phyloP scores from a whole-genome alignment of 2,888 invertebrate genomes.

The Mythimna pallens region DNA sequence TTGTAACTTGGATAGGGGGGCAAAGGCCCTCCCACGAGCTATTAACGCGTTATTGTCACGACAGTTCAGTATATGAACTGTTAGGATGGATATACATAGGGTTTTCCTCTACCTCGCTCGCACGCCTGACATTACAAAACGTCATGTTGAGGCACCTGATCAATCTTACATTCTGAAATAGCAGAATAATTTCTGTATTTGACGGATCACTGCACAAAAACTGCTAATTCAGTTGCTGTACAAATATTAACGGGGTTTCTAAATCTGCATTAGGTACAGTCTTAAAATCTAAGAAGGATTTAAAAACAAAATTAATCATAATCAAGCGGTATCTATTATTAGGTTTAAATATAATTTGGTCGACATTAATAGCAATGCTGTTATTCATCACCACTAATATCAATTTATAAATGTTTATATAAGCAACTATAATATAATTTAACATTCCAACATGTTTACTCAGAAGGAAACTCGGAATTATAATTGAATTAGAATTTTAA shows the following conservation, averaged over 20 bases:
- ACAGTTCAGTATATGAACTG: too few relatives aligned
- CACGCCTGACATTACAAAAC: too few relatives aligned
- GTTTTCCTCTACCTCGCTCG: too few relatives aligned
- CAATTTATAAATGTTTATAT: constrained; percentile 2
- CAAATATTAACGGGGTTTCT: constrained; percentile 35
- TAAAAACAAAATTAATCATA: constrained; percentile 15
- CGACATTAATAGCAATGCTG: constrained; percentile 6
- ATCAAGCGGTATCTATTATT: constrained; percentile 17
- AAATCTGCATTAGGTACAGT: not conserved
- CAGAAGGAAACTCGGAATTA: constrained; percentile 64
- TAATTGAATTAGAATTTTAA: constrained; percentile 71
- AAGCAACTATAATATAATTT: constrained; percentile 5
- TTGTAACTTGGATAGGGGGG: too few relatives aligned
- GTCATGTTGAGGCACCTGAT: not conserved
- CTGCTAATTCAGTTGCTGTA: not conserved
- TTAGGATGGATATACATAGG: too few relatives aligned
- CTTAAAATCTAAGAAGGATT: constrained; percentile 13
- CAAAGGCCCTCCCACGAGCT: too few relatives aligned
- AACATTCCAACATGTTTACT: constrained; percentile 41
- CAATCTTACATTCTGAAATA: not conserved
- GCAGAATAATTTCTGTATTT: not conserved
- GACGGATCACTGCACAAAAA: constrained; percentile 17
- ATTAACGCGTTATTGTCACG: too few relatives aligned
- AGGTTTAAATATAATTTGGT: constrained; percentile 27
- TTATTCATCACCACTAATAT: constrained; percentile 4